These are phyloP conservation scores for Drosophila albomicans DNA, from an alignment of 1,140 invertebrate genomes.

Conservation along the genomic window DNA sequence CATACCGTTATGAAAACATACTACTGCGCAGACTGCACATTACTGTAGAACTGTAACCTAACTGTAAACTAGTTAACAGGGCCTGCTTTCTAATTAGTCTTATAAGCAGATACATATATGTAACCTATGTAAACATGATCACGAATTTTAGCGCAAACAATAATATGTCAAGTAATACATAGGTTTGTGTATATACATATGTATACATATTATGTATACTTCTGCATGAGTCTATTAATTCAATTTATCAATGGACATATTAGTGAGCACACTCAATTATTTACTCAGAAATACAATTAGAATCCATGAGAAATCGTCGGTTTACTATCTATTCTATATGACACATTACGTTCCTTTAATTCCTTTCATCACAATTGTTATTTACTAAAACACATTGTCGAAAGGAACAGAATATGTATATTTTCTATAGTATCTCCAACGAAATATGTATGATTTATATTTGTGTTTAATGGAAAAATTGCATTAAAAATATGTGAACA, in stretches of 20 bases:
- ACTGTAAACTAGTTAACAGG: slow-evolving; percentile 36
- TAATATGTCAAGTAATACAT: neutral
- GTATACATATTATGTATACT: slow-evolving; percentile 1
- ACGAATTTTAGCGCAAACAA: slow-evolving; percentile 35
- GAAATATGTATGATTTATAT: slow-evolving; percentile 8
- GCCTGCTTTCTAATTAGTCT: slow-evolving; percentile 22
- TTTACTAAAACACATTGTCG: neutral
- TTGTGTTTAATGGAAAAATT: slow-evolving; percentile 3
- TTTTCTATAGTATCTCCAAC: slow-evolving; percentile 4
- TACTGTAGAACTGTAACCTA: slow-evolving; percentile 33
- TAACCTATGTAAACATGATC: slow-evolving; percentile 30
- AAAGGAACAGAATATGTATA: neutral
- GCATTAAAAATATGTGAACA: slow-evolving; percentile 8
- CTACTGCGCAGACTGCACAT: slow-evolving; percentile 54
- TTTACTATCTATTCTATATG: neutral
- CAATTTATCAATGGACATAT: slow-evolving; percentile 7
- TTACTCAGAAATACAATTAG: slow-evolving; percentile 1
- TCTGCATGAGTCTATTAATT: slow-evolving; percentile 1
- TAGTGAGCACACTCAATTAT: slow-evolving; percentile 9
- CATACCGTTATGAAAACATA: slow-evolving; percentile 37
- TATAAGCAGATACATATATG: slow-evolving; percentile 24
- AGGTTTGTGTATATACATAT: neutral
- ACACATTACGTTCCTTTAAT: neutral
- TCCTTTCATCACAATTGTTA: neutral
- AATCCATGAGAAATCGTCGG: neutral